Conservation (phyloP, 2,888 invertebrate genomes). For the Metallyticus violacea region DNA sequence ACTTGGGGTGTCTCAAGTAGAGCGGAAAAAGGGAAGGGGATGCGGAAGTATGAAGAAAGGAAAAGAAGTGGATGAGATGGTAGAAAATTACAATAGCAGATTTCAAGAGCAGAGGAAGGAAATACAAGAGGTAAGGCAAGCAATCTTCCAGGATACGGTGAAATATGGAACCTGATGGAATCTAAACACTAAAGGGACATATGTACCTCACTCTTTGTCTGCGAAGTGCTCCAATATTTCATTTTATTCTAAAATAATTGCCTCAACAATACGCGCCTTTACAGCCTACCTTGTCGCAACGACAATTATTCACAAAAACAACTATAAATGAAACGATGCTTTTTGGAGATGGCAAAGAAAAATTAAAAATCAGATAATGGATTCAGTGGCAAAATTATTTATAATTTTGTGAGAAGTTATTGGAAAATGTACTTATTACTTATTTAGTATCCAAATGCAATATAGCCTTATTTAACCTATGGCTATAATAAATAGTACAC, state of each 20-base stretch:
- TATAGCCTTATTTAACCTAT: no score
- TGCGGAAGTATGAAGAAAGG: background rate
- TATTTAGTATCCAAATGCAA: no score
- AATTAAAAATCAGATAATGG: no score
- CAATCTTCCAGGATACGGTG: background rate
- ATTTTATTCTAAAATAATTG: background rate
- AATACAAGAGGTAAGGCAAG: no score
- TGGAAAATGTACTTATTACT: no score
- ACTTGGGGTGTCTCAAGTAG: background rate
- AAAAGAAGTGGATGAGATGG: background rate
- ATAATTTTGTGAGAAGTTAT: no score
- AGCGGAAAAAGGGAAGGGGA: background rate
- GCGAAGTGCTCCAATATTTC: background rate
- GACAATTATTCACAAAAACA: no score
- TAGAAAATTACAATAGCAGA: background rate
- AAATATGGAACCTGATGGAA: background rate
- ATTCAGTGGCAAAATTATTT: no score
- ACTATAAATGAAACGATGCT: no score
- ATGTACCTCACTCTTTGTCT: no score
- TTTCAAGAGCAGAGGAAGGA: background rate
- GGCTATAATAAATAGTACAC: no score
- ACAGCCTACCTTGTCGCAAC: background rate
- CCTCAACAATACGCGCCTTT: background rate
- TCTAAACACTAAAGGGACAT: background rate
- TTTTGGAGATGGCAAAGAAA: no score